Evolutionary conservation across 2,113 vertebrate genomes (phyloP), one percentile per base, ranked within the genome.

Genomic region (Halichoeres trimaculatus): DNA sequence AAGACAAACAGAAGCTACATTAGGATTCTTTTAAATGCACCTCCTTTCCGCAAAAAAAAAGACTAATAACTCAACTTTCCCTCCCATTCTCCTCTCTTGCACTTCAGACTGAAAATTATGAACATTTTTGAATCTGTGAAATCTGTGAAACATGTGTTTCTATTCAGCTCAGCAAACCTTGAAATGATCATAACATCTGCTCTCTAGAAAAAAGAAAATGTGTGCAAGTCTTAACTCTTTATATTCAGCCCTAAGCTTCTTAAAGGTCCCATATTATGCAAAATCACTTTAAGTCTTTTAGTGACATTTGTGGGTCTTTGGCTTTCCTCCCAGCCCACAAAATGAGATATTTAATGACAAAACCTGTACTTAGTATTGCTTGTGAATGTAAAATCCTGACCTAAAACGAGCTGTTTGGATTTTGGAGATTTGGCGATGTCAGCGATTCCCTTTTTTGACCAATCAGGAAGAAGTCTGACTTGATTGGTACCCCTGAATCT

Each of bases 31-130:
- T 45, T 64, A 58, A 20, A 26, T 4, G 36, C 19, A 69, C 4
- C 16, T 57, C 51, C 43, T 58, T 48, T 23, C 26, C 11, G 10
- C 35, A 77, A 57, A 11, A 55, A 45, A 30, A 17, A 40, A 78
- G 20, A 51, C 16, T 51, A 13, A 53, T 6, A 67, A 64, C 2
- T 17, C 22, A 16, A 62, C 14, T 55, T 62, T 11, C 19, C 35
- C 19, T 57, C 24, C 26, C 0, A 41, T 41, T n/a, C 54, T 24
- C 61, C 20, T 72, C 2, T 26, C 10, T 47, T 47, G 43, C 41
- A 34, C 58, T 10, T 51, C 34, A 30, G 14, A 38, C 7, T 38
- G 47, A 59, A 43, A 41, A 16, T 45, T 40, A 2, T 40, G 38
- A 8, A 13, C 24, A 19, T 61, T 64, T 64, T 30, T 64, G 17